These are phyloP conservation scores for Pangasianodon gigas DNA, from an alignment of 2,113 vertebrate species.

Conservation along the genomic window DNA sequence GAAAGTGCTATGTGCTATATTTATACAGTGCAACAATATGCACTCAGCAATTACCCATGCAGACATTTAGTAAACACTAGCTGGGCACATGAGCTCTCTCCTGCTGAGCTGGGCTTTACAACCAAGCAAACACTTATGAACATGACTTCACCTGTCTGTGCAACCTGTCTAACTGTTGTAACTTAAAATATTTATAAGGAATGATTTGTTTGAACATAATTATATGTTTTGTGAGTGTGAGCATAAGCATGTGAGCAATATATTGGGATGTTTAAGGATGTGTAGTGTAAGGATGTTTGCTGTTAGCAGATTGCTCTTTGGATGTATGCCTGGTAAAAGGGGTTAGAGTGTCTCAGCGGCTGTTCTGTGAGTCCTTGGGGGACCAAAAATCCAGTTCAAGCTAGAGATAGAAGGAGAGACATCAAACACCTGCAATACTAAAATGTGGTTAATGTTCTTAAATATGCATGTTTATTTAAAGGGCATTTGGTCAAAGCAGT, in stretches of 20 bases:
- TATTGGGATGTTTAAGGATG: background rate
- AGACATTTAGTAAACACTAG: conserved; percentile 44
- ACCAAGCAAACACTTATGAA: conserved; percentile 15
- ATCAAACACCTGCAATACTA: background rate
- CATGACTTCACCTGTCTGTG: background rate
- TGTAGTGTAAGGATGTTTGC: background rate
- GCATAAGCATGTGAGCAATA: background rate
- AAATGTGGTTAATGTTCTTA: background rate
- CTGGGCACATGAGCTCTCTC: conserved; percentile 10
- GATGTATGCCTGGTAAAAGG: too few relatives aligned
- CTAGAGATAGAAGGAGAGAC: background rate
- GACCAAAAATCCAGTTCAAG: background rate
- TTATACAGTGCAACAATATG: conserved; percentile 39
- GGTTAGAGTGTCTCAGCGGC: background rate
- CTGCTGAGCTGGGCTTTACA: conserved; percentile 19
- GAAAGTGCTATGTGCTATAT: conserved; percentile 44
- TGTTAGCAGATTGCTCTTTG: background rate
- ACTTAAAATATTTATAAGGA: background rate
- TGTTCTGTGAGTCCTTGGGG: background rate
- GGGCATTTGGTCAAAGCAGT: background rate
- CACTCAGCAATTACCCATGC: conserved; percentile 38
- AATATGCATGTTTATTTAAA: background rate
- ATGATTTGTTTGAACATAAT: conserved; percentile 22
- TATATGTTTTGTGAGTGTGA: background rate
- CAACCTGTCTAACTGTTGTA: background rate